Evolutionary conservation across 2,797 vertebrate genomes (phyloP).

Genomic region (Peromyscus attwateri): DNA sequence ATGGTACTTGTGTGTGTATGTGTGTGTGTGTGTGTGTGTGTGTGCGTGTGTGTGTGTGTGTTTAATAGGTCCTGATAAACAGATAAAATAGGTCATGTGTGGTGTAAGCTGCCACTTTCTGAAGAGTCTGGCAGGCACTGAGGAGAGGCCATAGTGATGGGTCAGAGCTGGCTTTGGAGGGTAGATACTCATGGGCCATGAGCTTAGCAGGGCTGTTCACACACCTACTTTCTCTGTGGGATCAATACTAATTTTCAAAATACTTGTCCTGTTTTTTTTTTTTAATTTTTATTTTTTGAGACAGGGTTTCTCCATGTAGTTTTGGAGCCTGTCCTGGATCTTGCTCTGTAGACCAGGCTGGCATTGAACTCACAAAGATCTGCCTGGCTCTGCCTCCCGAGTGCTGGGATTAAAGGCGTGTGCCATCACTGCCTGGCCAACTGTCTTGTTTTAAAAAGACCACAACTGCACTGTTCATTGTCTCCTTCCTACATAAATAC

Average conservation of each 20-base stretch:
- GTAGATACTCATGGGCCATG: neutral
- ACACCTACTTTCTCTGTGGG: neutral
- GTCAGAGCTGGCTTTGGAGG: neutral
- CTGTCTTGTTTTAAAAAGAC: neutral
- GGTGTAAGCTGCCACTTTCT: neutral
- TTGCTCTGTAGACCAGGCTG: too few relatives aligned
- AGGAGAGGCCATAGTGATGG: neutral
- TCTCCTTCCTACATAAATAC: conserved; percentile 78
- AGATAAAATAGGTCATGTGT: neutral
- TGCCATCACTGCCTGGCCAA: too few relatives aligned
- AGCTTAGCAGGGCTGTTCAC: neutral
- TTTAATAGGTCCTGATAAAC: neutral
- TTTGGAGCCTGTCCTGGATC: too few relatives aligned
- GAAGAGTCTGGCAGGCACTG: neutral
- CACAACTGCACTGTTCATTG: neutral
- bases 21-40: neutral
- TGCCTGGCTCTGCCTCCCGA: too few relatives aligned
- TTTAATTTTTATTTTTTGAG: too few relatives aligned
- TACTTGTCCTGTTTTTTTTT: neutral
- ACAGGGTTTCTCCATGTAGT: too few relatives aligned
- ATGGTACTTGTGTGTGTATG: neutral
- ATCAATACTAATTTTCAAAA: neutral
- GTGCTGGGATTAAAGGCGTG: too few relatives aligned
- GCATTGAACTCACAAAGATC: too few relatives aligned
- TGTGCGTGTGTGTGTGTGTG: neutral